Evolutionary conservation across 2,113 vertebrate species (phyloP).

Genomic region (Pomatorhinus ruficollis): DNA sequence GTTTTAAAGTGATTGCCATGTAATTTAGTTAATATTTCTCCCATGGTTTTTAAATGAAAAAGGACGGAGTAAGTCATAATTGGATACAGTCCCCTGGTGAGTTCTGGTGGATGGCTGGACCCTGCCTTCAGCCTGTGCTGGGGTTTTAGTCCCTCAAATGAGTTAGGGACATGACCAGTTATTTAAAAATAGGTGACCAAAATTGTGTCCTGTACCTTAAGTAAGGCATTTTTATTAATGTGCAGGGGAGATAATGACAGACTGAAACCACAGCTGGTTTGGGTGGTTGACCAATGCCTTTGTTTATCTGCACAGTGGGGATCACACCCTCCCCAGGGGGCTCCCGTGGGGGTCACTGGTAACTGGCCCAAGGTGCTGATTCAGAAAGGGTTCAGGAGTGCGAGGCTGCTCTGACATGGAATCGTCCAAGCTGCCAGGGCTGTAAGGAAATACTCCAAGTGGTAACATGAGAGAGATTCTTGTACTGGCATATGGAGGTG

Average conservation of each 20-base stretch:
- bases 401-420: not conserved
- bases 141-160: not conserved
- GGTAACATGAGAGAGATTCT: not conserved
- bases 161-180: not conserved
- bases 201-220: not conserved
- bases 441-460: not conserved
- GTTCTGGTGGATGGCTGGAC: not conserved
- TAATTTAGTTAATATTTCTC: not conserved
- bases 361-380: not conserved
- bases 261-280: not conserved
- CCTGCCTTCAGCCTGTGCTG: not conserved
- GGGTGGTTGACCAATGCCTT: not conserved
- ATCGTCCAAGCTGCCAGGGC: not conserved
- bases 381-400: not conserved
- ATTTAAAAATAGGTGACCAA: not conserved
- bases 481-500: not conserved
- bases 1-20: not conserved
- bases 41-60: not conserved
- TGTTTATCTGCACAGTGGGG: not conserved
- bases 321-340: not conserved
- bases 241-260: not conserved
- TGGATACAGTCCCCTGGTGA: not conserved
- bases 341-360: not conserved
- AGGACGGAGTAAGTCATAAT: not conserved
- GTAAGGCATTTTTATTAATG: not conserved